Evolutionary conservation across 2,888 invertebrate species (phyloP), one percentile per base, ranked within the genome.

Genomic region (Sesamia inferens): DNA sequence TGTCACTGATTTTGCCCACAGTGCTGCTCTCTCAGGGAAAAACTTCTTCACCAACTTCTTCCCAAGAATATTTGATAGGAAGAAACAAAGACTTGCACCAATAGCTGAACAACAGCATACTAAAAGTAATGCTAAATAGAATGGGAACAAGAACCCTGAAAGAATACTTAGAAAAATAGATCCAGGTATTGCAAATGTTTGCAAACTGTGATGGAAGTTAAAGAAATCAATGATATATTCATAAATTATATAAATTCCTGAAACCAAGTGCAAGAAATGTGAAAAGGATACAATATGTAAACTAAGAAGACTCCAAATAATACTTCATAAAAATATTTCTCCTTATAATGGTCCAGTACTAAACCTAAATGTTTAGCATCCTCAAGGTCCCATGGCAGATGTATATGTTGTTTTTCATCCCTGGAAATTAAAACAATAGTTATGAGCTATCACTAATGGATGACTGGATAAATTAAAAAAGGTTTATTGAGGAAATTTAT

Each of bases 151-250:
- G 93, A 99, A 99, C 81, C 99, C 99, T 79, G 99, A 99, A 69
- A 99, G 96, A 88, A 99, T 99, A 82, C 99, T 99, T 71, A 99
- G 96, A 92, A 99, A 99, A 91, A 99, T 97, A 22, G 99, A 99
- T 83, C 99, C 99, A 80, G 99, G 99, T 96, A 99, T 99, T 89
- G 99, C 99, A 97, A 99, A 99, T 79, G 99, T 99, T 97, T 99
- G 99, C 91, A 99, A 97, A 94, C 99, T 99, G 95, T 88, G 85
- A 84, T 24, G 59, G 39, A 16, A 63, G 88, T 94, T 90, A 92
- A 95, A 94, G 93, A 92, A 88, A 85, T 70, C 5, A 55, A 55
- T 55, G 2, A 24, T 39, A 57, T 47, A 47, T 66, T 54, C 5
- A 47, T 22, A 31, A 64, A 63, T 78, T 66, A 47, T 4, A 47